These are phyloP conservation scores for Muscicapa comitata DNA, from an alignment of 2,797 vertebrate species.

Conservation along the genomic window DNA sequence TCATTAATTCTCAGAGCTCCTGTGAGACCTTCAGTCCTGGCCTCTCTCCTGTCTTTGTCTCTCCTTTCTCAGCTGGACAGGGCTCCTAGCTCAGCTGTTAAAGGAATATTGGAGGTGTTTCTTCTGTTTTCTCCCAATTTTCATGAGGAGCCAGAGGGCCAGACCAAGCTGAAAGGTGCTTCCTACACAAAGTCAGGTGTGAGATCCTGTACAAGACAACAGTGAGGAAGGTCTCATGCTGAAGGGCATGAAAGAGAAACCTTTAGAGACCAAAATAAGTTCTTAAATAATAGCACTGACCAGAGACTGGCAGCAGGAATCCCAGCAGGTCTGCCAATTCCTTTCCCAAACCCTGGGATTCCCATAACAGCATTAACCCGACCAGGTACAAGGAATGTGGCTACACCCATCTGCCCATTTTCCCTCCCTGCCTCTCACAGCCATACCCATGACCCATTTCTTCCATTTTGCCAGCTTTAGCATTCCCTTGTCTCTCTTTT, in stretches of 20 bases:
- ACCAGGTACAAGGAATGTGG: neutral
- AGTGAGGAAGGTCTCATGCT: neutral
- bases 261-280: neutral
- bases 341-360: neutral
- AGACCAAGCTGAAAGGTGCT: neutral
- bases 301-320: neutral
- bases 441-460: neutral
- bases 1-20: neutral
- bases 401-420: slow-evolving; percentile 3
- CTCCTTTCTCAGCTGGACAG: neutral
- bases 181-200: neutral
- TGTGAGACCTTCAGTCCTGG: neutral
- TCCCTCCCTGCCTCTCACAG: neutral
- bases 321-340: neutral
- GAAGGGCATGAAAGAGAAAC: neutral
- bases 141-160: neutral
- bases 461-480: neutral
- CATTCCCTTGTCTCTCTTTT: neutral
- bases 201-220: neutral
- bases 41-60: neutral
- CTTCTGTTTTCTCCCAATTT: neutral
- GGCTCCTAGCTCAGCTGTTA: neutral
- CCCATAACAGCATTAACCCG: neutral
- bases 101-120: neutral
- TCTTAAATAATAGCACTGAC: neutral